Evolutionary conservation across 2,113 vertebrate species (phyloP).

Genomic region (Nymphicus hollandicus): DNA sequence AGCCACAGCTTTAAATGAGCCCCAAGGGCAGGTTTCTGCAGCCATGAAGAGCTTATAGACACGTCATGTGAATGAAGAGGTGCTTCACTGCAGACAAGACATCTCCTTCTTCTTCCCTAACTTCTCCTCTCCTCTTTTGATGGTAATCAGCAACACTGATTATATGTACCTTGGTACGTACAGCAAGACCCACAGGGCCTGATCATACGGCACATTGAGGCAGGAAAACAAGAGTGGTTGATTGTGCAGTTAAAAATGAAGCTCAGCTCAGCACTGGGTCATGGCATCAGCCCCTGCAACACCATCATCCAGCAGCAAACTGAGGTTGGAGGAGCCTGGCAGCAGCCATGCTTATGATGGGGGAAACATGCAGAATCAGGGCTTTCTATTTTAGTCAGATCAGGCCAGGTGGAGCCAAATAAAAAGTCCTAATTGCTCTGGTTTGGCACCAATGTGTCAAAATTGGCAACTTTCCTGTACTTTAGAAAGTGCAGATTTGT

Average conservation of each 20-base stretch:
- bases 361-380: background rate
- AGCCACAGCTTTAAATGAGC: background rate
- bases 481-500: background rate
- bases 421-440: background rate
- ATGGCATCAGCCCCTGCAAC: background rate
- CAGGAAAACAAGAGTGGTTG: background rate
- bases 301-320: background rate
- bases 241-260: background rate
- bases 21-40: background rate
- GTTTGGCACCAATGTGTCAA: background rate
- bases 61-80: background rate
- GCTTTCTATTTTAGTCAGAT: background rate
- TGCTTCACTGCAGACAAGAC: background rate
- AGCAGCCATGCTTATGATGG: background rate
- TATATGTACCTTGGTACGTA: background rate
- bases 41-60: background rate
- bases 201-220: background rate
- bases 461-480: background rate
- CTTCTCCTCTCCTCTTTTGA: background rate
- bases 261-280: background rate
- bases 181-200: background rate
- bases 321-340: background rate
- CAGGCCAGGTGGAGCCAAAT: background rate
- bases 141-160: background rate
- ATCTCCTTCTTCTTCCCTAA: background rate